Evolutionary conservation across 2,888 invertebrate genomes (phyloP), one percentile per base, ranked within the genome.

Genomic region (Agrenia bidenticulata): DNA sequence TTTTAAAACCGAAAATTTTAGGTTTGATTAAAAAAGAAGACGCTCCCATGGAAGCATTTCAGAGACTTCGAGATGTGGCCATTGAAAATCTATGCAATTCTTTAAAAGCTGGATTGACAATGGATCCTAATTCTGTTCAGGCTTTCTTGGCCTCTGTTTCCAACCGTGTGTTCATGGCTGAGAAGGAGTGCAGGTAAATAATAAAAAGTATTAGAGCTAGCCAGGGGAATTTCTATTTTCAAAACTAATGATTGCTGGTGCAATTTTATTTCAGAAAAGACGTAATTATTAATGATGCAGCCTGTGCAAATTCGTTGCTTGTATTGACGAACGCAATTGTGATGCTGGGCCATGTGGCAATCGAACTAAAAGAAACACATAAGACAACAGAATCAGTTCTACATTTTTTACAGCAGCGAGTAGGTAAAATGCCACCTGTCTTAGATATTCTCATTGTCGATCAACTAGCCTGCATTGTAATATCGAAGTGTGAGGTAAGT

Each of bases 291-390:
- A 67, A 72, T 5, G 64, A 64, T 11, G 41, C 62, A 13, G 32
- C 64, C 17, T 26, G 27, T 5, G 50, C 55, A 19, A 71, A 74
- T 24, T 72, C 76, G 0, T 27, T 92, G 0, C 82, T 99, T 39
- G 94, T 99, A 45, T 92, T 95, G 68, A 90, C 93, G 37, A 99
- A 99, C 79, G 96, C 97, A 50, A 96, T 99, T 41, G 90, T 96
- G 60, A 95, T 97, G 87, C 82, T 99, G 80, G 98, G 99, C 0
- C 94, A 95, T 78, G 93, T 99, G 15, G 98, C 98, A 0, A 94
- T 97, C 1, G 91, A 94, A 0, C 82, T 98, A 73, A 93, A 92
- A 79, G 92, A 94, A 76, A 93, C 92, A 0, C 92, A 94, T 0
- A 93, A 93, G 79, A 95, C 96, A 0, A 94, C 94, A 0, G 93